These are phyloP conservation scores for Hydrozoanthus tunicans DNA, from an alignment of 64 coral and sea anemone species.

Conservation along the genomic window DNA sequence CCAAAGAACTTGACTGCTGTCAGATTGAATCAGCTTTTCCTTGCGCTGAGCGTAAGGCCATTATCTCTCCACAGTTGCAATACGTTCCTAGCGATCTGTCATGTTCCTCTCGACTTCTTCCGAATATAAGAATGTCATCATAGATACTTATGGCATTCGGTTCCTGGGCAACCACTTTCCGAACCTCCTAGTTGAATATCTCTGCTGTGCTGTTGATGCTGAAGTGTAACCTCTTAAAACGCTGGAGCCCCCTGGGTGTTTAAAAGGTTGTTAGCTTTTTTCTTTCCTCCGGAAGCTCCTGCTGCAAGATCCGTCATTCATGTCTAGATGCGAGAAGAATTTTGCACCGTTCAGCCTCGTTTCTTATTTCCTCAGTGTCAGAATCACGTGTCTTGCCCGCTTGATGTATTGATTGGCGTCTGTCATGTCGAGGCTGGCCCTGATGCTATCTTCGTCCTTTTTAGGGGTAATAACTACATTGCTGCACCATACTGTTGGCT, in stretches of 20 bases:
- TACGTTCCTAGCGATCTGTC: constrained; percentile 14
- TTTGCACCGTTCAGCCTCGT: constrained; percentile 55
- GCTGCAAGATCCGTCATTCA: constrained; percentile 58
- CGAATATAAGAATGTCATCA: constrained; percentile 35
- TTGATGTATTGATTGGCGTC: constrained; percentile 55
- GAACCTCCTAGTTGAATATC: constrained; percentile 57
- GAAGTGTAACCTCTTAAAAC: constrained; percentile 58
- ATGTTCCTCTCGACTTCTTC: constrained; percentile 12
- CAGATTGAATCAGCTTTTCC: constrained; percentile 50
- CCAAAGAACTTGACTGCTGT: constrained; percentile 54
- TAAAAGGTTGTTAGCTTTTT: constrained; percentile 56
- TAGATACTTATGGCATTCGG: constrained; percentile 54
- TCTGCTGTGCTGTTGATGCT: constrained; percentile 60
- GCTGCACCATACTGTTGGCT: constrained; percentile 50
- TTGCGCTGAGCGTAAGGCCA: constrained; percentile 35
- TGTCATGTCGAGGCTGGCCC: constrained; percentile 53
- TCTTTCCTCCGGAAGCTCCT: constrained; percentile 35
- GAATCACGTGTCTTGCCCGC: constrained; percentile 52
- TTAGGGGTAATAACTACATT: constrained; percentile 45
- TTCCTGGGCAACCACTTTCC: constrained; percentile 20
- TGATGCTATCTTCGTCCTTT: constrained; percentile 57
- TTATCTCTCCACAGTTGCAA: constrained; percentile 37
- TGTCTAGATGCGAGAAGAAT: constrained; percentile 42
- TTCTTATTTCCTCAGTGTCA: constrained; percentile 25
- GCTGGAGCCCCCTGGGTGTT: constrained; percentile 46